Conservation (phyloP, 2,113 vertebrate genomes). For the Nicator chloris region DNA sequence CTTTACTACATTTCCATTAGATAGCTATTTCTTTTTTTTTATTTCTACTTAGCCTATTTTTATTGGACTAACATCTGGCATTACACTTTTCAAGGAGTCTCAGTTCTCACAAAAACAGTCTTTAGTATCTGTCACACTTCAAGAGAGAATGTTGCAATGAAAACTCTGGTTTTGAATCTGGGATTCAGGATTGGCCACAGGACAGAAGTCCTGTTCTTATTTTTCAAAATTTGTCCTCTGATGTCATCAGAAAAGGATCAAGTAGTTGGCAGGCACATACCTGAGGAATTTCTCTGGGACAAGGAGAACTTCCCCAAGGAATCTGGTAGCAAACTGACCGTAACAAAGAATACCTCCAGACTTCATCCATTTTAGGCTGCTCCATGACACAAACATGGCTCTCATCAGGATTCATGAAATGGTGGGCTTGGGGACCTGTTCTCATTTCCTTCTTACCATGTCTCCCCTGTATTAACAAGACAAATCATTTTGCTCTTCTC, state of each 20-base stretch:
- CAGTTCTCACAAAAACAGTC: background rate
- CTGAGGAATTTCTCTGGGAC: background rate
- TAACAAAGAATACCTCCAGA: background rate
- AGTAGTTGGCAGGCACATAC: background rate
- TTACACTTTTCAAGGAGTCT: background rate
- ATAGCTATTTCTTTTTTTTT: background rate
- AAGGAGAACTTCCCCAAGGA: background rate
- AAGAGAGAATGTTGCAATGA: background rate
- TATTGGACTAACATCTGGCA: background rate
- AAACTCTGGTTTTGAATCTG: background rate
- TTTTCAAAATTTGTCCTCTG: background rate
- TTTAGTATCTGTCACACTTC: background rate
- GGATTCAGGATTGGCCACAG: background rate
- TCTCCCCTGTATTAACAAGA: background rate
- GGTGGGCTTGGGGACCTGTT: background rate
- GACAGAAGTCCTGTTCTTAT: background rate
- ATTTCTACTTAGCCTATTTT: background rate
- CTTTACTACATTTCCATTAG: background rate
- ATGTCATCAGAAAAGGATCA: background rate
- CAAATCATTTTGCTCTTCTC: background rate
- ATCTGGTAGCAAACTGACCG: background rate
- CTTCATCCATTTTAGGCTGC: background rate
- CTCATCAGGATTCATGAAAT: background rate
- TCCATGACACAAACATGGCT: background rate
- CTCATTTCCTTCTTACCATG: background rate